Evolutionary conservation across 2,888 invertebrate species (phyloP), one percentile per base, ranked within the genome.

Genomic region (Altica lythri): DNA sequence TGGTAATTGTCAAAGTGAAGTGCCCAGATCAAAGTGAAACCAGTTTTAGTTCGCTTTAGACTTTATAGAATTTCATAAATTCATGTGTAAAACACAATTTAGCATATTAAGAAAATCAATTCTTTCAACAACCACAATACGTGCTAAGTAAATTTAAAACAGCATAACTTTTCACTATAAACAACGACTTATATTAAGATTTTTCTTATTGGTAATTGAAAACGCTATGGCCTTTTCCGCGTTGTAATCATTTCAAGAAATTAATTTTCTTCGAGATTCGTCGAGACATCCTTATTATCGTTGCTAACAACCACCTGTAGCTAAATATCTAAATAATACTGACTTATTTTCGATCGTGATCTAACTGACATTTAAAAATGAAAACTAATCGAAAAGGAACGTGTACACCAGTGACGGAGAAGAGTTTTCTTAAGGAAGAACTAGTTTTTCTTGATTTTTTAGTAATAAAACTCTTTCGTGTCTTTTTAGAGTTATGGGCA

Each of bases 251-350:
- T 32, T 53, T 53, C 22, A 10, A 46, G 53, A 53, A 53, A 53
- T 53, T 47, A 53, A 53, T 53, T 47, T 32, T 17, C 29, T 34
- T 13, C 22, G 42, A 40, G 29, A 53, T 53, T 43, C 42, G 30
- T 35, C 47, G 34, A 42, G 53, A 53, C 53, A 53, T 47, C 47
- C 42, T 53, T 40, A 53, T 53, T 53, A 47, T 27, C 35, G 32
- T 18, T 12, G 34, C 43, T 46, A 53, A 53, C 53, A 53, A 53
- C 47, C 53, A 47, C 53, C 53, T 53, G 53, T 47, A 53, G 47
- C 47, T 53, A 53, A 32, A 42, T 43, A 47, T 42, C 53, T 53
- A 40, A 53, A 47, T 47, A 53, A 53, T 42, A 42, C 18, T 53
- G 35, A 47, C 17, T 53, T 53, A 53, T 53, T 53, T 42, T 25